Evolutionary conservation across 1,140 invertebrate species (phyloP), one percentile per base, ranked within the genome.

Genomic region (Acromyrmex echinatior): DNA sequence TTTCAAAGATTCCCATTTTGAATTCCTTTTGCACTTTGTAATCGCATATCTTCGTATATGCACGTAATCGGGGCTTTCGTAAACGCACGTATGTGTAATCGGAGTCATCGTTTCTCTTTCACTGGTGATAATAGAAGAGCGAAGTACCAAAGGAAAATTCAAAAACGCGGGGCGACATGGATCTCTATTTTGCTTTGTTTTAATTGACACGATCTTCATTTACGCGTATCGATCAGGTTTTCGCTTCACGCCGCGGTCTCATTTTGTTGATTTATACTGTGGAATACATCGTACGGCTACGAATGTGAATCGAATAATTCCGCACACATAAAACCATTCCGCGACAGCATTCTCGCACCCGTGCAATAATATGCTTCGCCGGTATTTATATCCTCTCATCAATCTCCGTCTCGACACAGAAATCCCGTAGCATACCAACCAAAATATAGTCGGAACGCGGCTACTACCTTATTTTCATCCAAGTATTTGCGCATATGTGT

Each of bases 361-460:
- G 68, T 25, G 70, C 58, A 82, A 82, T 82, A 82, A 60, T 82
- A 82, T 70, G 68, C 68, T 62, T 74, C 80, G 18, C 18, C 25
- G 56, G 68, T 82, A 82, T 82, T 82, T 82, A 74, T 82, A 82
- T 82, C 70, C 68, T 73, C 80, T 74, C 68, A 74, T 82, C 80
- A 82, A 82, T 82, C 68, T 82, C 80, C 28, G 80, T 82, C 68
- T 21, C 53, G 28, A 62, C 68, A 74, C 53, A 74, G 70, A 82
- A 74, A 74, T 82, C 68, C 53, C n/a, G 51, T 81, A 49, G 28
- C 39, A 66, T 18, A 79, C 18, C 45, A 16, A 18, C 62, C 62
- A 31, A 80, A 80, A 80, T 80, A 80, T 68, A 35, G 7, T 25
- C 18, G 49, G 49, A 71, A 82, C 53, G 63, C 45, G 16, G 53